A percentile compares a stretch with the other conserved stretches of the same genome.
phyloP scores from a whole-genome alignment of 2,888 invertebrate genomes.

The Hirtodrosophila duncani region DNA sequence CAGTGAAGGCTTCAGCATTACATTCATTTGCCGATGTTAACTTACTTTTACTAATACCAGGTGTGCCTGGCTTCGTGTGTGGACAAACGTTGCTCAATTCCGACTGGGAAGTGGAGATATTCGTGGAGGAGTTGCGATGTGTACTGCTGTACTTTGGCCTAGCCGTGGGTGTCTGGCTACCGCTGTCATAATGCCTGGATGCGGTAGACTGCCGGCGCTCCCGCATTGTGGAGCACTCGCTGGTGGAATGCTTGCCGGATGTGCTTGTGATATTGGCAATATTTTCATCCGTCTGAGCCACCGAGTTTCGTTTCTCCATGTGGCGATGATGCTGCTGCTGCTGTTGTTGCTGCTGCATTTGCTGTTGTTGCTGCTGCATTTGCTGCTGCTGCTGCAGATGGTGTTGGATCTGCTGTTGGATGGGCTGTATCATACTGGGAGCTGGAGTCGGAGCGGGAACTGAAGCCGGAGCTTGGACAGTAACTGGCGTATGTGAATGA shows the following conservation, averaged over 20 bases:
- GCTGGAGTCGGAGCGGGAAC: constrained; percentile 6
- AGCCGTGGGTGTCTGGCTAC: constrained; percentile 74
- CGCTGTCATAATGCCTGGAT: constrained; percentile 73
- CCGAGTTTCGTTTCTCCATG: constrained; percentile 76
- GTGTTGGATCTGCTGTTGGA: constrained; percentile 51
- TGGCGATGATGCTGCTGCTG: constrained; percentile 68
- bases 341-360: constrained; percentile 58
- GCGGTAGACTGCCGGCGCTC: constrained; percentile 74
- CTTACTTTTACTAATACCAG: constrained; percentile 73
- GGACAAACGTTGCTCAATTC: constrained; percentile 78
- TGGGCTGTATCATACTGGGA: constrained; percentile 52
- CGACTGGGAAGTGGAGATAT: constrained; percentile 76
- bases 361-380: constrained; percentile 46
- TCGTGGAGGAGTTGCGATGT: constrained; percentile 76
- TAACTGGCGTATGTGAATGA: constrained; percentile 26
- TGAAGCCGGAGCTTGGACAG: constrained; percentile 17
- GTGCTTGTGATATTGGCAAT: constrained; percentile 66
- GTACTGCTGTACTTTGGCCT: constrained; percentile 71
- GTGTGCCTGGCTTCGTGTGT: constrained; percentile 72
- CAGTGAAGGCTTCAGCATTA: too few relatives aligned
- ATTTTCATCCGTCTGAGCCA: constrained; percentile 76
- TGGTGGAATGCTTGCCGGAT: constrained; percentile 64
- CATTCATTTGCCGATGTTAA: too few relatives aligned
- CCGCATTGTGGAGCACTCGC: constrained; percentile 62
- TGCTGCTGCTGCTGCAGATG: constrained; percentile 36